These are phyloP conservation scores for Girardia tigrina DNA, from an alignment of 2,888 invertebrate species.

Conservation along the genomic window DNA sequence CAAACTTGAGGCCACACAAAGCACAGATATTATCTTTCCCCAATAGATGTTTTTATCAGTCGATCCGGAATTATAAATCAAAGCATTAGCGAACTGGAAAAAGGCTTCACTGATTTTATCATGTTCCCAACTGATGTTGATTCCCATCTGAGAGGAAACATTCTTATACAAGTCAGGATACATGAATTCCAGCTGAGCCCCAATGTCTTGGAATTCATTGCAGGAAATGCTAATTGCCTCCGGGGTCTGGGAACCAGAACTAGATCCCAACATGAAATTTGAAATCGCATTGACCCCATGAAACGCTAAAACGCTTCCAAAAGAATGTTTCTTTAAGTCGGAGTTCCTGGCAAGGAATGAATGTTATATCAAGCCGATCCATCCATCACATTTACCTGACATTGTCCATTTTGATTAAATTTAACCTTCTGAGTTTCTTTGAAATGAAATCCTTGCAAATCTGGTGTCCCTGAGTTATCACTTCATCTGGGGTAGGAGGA, in stretches of 20 bases:
- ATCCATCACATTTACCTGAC: too few species aligned
- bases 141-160: constrained; percentile 48
- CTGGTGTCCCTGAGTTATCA: too few species aligned
- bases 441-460: too few species aligned
- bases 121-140: constrained; percentile 45
- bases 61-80: constrained; percentile 56
- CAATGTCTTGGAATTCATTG: constrained; percentile 56
- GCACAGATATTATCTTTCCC: constrained; percentile 60
- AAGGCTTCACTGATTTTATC: constrained; percentile 56
- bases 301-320: not conserved
- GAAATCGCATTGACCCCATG: not conserved
- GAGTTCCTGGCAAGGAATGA: too few species aligned
- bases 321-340: not conserved
- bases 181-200: constrained; percentile 64
- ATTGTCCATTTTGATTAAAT: too few species aligned
- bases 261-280: not conserved
- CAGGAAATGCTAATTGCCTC: not conserved
- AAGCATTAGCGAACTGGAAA: constrained; percentile 60
- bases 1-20: constrained; percentile 67
- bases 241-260: not conserved
- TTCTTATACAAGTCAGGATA: constrained; percentile 60
- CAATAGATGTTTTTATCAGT: constrained; percentile 40
- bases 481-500: too few species aligned
- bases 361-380: too few species aligned
- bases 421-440: too few species aligned